These are phyloP conservation scores for Telmatochromis sp. DNA, from an alignment of 2,113 vertebrate species.

Conservation along the genomic window DNA sequence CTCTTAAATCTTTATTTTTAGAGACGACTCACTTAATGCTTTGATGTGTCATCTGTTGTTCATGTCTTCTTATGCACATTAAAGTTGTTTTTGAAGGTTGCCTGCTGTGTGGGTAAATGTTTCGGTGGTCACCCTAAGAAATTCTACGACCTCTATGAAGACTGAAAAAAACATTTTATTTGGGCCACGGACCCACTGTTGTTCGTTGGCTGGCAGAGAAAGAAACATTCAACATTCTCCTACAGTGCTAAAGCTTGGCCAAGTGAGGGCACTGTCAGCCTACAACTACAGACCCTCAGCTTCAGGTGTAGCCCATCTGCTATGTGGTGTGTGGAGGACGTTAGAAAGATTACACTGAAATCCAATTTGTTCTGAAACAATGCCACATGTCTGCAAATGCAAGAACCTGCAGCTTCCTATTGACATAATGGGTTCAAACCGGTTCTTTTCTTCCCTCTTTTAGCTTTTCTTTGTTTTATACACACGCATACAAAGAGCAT, in stretches of 20 bases:
- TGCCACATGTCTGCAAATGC: not conserved
- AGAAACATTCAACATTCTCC: not conserved
- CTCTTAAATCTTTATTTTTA: slow-evolving; percentile 14
- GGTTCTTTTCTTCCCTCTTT: not conserved
- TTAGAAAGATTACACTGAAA: not conserved
- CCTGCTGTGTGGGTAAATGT: not conserved
- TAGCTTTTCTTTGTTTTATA: not conserved
- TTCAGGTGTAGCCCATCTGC: not conserved
- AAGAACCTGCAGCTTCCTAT: not conserved
- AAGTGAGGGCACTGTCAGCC: not conserved
- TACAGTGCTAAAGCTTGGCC: not conserved
- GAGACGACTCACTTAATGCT: slow-evolving; percentile 6
- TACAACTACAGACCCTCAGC: not conserved
- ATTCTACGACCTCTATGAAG: not conserved
- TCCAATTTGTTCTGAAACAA: not conserved
- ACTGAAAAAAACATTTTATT: not conserved
- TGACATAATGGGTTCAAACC: not conserved
- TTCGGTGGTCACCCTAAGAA: not conserved
- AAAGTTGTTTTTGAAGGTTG: slow-evolving; percentile 42
- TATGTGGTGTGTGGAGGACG: not conserved
- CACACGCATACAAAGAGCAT: not conserved
- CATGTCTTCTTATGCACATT: slow-evolving; percentile 45
- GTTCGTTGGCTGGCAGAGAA: not conserved
- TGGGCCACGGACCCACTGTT: not conserved
- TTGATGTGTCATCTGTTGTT: slow-evolving; percentile 27